phyloP scores from a whole-genome alignment of 2,113 vertebrate species.

The Podilymbus podiceps region DNA sequence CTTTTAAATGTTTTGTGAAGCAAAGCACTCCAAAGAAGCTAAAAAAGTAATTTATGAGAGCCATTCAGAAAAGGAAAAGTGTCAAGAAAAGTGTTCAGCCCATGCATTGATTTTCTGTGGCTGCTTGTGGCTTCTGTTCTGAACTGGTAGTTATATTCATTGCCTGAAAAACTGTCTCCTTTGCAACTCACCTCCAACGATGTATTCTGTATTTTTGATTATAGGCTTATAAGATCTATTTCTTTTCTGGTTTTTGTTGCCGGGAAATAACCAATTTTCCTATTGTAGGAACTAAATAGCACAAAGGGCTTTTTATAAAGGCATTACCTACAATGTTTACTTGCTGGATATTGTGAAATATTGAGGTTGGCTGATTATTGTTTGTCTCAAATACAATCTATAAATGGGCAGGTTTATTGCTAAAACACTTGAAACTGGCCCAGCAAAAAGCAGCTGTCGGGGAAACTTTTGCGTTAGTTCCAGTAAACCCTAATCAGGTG shows the following conservation, averaged over 20 bases:
- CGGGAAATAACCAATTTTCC: slow-evolving; percentile 15
- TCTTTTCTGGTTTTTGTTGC: background rate
- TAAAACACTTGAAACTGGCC: slow-evolving; percentile 11
- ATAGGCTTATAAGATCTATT: background rate
- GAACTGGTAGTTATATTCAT: background rate
- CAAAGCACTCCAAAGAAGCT: background rate
- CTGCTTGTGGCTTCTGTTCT: background rate
- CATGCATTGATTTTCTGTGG: slow-evolving; percentile 49
- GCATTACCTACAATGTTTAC: slow-evolving; percentile 3
- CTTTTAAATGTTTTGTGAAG: slow-evolving; percentile 20
- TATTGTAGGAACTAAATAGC: background rate
- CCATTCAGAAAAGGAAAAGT: slow-evolving; percentile 19
- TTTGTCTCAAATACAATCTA: background rate
- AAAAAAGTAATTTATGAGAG: slow-evolving; percentile 52
- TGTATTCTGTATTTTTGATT: slow-evolving; percentile 48
- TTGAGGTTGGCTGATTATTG: slow-evolving; percentile 19
- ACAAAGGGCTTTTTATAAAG: background rate
- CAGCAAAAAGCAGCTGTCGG: background rate
- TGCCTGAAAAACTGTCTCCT: slow-evolving; percentile 9
- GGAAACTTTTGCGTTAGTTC: background rate
- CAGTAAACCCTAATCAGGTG: background rate
- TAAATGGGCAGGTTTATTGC: background rate
- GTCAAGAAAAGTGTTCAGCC: slow-evolving; percentile 2
- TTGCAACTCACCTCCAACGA: background rate
- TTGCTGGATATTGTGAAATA: background rate